Evolutionary conservation across 2,797 vertebrate genomes (phyloP).

Genomic region (Catostomus latipinnis): DNA sequence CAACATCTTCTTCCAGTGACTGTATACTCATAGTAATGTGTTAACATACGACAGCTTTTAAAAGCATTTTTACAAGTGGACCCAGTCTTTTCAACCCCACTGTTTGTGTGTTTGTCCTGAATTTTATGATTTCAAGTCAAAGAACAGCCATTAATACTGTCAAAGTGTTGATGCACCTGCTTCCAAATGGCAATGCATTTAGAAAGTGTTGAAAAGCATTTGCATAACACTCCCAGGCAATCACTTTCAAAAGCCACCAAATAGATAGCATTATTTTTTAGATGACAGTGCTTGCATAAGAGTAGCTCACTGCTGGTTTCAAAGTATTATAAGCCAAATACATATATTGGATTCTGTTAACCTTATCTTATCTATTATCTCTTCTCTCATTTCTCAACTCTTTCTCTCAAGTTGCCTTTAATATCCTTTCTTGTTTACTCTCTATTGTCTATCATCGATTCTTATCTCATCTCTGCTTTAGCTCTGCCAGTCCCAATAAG

Average conservation of each 20-base stretch:
- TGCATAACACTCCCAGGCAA: background rate
- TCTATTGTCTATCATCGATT: background rate
- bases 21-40: background rate
- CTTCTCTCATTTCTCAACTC: background rate
- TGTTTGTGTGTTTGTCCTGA: background rate
- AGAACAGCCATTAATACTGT: background rate
- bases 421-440: constrained; percentile 8
- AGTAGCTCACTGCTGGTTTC: background rate
- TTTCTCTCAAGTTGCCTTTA: constrained; percentile 8
- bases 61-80: background rate
- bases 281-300: background rate
- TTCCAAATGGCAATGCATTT: background rate
- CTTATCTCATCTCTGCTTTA: constrained; percentile 5
- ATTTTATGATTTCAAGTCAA: background rate
- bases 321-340: background rate
- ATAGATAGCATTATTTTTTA: background rate
- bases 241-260: background rate
- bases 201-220: background rate
- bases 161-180: background rate
- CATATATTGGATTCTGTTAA: background rate
- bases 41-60: background rate
- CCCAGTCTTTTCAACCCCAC: no score
- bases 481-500: background rate
- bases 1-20: background rate
- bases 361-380: background rate